A percentile compares a stretch with the other conserved stretches of the same genome.
Conservation (phyloP, 1,140 invertebrate species). For the Drosophila equinoxialis region DNA sequence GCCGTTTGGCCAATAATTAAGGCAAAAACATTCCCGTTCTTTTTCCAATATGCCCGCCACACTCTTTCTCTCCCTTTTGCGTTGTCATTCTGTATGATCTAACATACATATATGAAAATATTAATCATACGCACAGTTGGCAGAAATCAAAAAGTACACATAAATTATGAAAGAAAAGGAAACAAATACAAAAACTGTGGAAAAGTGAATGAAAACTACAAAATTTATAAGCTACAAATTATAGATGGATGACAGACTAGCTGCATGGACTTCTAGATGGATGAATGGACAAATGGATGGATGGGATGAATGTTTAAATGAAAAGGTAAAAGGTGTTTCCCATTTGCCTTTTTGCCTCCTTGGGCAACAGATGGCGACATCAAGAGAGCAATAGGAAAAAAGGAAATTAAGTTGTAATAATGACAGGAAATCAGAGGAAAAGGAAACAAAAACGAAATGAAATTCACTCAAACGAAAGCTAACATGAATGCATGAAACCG, state of each 20-base stretch:
- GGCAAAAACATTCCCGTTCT: constrained; percentile 55
- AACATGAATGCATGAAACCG: constrained; percentile 10
- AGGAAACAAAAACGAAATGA: constrained; percentile 12
- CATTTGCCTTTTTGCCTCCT: not conserved
- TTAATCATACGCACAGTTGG: constrained; percentile 74
- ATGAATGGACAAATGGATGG: not conserved
- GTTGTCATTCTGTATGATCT: constrained; percentile 24
- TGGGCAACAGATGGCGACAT: constrained; percentile 14
- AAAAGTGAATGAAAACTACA: constrained; percentile 19
- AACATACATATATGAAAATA: constrained; percentile 58
- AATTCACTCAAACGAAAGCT: constrained; percentile 8
- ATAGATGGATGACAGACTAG: not conserved
- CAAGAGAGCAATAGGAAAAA: constrained; percentile 15
- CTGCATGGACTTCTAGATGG: not conserved
- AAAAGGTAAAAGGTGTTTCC: not conserved
- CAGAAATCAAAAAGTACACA: constrained; percentile 38
- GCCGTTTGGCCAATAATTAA: constrained; percentile 79
- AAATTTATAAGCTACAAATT: constrained; percentile 11
- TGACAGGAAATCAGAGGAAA: constrained; percentile 17
- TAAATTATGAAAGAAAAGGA: constrained; percentile 42
- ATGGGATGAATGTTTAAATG: not conserved
- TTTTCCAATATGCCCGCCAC: not conserved
- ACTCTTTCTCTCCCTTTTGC: not conserved
- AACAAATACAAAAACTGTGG: constrained; percentile 1
- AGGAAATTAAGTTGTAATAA: constrained; percentile 17